phyloP scores from a whole-genome alignment of 2,113 vertebrate genomes.

The Dunckerocampus dactyliophorus region DNA sequence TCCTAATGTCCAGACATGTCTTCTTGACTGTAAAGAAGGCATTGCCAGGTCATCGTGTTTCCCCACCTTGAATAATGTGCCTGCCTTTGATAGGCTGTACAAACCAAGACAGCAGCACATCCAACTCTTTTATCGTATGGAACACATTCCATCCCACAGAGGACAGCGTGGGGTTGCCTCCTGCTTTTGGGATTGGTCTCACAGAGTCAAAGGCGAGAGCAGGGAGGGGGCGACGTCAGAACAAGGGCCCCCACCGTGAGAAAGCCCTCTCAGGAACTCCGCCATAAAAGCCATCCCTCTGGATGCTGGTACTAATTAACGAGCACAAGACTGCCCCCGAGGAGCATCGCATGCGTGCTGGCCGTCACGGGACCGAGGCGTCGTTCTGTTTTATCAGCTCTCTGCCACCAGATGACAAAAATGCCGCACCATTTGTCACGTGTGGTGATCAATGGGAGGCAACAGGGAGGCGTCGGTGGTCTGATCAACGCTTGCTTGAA shows the following conservation, averaged over 20 bases:
- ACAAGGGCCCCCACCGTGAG: slow-evolving; percentile 62
- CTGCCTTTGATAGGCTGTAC: slow-evolving; percentile 48
- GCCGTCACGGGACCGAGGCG: background rate
- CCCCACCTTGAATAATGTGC: slow-evolving; percentile 45
- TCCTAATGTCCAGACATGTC: slow-evolving; percentile 27
- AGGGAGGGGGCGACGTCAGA: slow-evolving; percentile 42
- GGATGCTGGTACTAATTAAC: slow-evolving; percentile 55
- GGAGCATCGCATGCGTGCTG: background rate
- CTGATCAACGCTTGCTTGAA: background rate
- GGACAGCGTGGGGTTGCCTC: slow-evolving; percentile 40
- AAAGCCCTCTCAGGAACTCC: slow-evolving; percentile 44
- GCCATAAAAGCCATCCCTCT: slow-evolving; percentile 45
- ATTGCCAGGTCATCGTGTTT: slow-evolving; percentile 43
- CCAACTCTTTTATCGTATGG: background rate
- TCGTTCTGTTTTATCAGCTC: slow-evolving; percentile 17
- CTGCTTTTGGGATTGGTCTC: slow-evolving; percentile 44
- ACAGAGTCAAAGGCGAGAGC: slow-evolving; percentile 49
- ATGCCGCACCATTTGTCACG: background rate
- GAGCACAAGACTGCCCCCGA: slow-evolving; percentile 25
- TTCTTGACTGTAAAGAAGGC: slow-evolving; percentile 24
- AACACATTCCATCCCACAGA: slow-evolving; percentile 43
- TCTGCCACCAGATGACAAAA: background rate
- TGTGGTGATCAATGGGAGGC: slow-evolving; percentile 9
- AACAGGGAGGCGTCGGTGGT: too few species aligned
- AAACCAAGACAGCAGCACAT: slow-evolving; percentile 33